These are phyloP conservation scores for Eucriotettix oculatus DNA, from an alignment of 2,888 invertebrate genomes.

Conservation along the genomic window DNA sequence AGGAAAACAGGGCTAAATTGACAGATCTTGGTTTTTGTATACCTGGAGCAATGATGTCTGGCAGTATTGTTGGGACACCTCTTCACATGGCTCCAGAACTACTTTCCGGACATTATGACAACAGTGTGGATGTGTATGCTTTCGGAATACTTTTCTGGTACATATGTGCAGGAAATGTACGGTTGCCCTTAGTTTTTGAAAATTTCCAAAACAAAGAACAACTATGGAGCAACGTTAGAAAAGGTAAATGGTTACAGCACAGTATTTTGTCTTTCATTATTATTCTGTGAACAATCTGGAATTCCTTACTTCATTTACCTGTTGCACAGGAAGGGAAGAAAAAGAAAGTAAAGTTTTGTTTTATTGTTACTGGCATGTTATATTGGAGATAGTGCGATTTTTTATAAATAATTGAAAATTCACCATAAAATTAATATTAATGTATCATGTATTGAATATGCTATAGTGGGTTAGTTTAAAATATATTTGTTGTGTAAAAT, in stretches of 20 bases:
- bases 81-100: slow-evolving; percentile 88
- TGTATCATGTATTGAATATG: no score
- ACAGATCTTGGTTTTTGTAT: slow-evolving; percentile 84
- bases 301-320: no score
- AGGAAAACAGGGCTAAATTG: slow-evolving; percentile 53
- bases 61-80: slow-evolving; percentile 75
- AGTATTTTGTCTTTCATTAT: no score
- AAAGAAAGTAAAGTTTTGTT: no score
- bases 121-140: slow-evolving; percentile 74
- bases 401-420: no score
- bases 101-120: slow-evolving; percentile 62
- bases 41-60: slow-evolving; percentile 78
- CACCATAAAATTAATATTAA: no score
- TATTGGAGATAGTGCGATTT: no score
- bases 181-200: slow-evolving; percentile 63
- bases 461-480: no score
- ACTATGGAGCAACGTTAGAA: slow-evolving; percentile 65
- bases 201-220: slow-evolving; percentile 74
- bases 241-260: slow-evolving; percentile 36
- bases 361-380: no score
- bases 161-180: slow-evolving; percentile 66
- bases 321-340: no score
- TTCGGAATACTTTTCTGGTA: slow-evolving; percentile 86
- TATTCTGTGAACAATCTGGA: no score
- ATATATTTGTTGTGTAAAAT: no score